Evolutionary conservation across 64 coral and sea anemone species (phyloP).

Genomic region (Stylophora pistillata): DNA sequence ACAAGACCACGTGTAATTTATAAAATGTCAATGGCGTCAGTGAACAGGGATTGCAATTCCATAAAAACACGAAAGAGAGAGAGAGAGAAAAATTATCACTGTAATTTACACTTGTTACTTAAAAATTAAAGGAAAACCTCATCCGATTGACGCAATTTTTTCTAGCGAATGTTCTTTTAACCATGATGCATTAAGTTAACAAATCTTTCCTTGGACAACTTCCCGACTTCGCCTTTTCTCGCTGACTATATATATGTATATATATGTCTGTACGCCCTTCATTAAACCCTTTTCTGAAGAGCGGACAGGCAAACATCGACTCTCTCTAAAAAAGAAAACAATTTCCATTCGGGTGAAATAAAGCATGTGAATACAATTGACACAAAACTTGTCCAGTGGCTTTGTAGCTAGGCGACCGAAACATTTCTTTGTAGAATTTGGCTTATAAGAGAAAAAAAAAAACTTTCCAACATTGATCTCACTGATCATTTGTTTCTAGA

Average conservation of each 20-base stretch:
- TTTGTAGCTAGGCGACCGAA: background rate
- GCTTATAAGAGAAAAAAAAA: background rate
- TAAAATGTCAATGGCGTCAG: background rate
- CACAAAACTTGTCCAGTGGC: background rate
- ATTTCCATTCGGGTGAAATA: constrained; percentile 27
- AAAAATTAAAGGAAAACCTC: too few relatives aligned
- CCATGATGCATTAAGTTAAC: too few relatives aligned
- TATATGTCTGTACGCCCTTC: too few relatives aligned
- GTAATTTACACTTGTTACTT: background rate
- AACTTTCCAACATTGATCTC: background rate
- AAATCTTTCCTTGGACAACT: too few relatives aligned
- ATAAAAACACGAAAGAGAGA: background rate
- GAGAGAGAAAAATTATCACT: background rate
- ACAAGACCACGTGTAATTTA: background rate
- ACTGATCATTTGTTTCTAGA: background rate
- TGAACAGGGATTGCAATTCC: background rate
- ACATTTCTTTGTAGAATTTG: constrained; percentile 27
- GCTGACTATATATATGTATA: too few relatives aligned
- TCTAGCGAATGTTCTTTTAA: too few relatives aligned
- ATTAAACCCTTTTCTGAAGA: background rate
- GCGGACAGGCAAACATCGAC: background rate
- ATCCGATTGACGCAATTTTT: too few relatives aligned
- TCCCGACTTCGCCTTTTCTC: too few relatives aligned
- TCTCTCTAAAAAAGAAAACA: background rate
- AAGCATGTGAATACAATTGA: too few relatives aligned